Evolutionary conservation across 2,888 invertebrate genomes (phyloP).

Genomic region (Sphaeridia pumilis): DNA sequence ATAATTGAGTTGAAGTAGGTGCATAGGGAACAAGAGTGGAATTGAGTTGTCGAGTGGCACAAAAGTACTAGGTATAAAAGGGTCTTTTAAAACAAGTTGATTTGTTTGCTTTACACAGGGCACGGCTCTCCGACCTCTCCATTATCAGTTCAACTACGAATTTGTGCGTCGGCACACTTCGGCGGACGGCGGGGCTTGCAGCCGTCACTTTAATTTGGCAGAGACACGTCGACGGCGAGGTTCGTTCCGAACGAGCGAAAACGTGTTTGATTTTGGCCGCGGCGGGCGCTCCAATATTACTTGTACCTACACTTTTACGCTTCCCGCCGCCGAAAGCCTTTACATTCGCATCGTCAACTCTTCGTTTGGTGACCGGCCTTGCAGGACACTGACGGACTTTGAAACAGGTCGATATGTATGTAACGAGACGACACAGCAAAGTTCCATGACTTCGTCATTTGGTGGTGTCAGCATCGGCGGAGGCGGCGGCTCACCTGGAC

Average conservation of each 20-base stretch:
- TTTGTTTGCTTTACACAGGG: too few species aligned
- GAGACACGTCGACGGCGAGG: slow-evolving; percentile 39
- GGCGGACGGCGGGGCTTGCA: slow-evolving; percentile 58
- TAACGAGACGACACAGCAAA: slow-evolving; percentile 19
- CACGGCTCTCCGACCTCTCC: slow-evolving; percentile 67
- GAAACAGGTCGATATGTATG: slow-evolving; percentile 32
- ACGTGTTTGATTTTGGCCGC: slow-evolving; percentile 74
- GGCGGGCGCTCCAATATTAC: slow-evolving; percentile 69
- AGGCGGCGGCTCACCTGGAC: slow-evolving; percentile 9
- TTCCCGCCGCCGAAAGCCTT: slow-evolving; percentile 26
- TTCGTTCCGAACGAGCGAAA: slow-evolving; percentile 50
- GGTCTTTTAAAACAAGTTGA: too few species aligned
- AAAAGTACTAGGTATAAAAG: too few species aligned
- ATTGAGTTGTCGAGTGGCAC: too few species aligned
- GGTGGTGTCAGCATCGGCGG: slow-evolving; percentile 13
- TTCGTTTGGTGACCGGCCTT: slow-evolving; percentile 31
- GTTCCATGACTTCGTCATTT: slow-evolving; percentile 1
- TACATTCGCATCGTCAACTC: slow-evolving; percentile 23
- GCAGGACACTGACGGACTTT: slow-evolving; percentile 27
- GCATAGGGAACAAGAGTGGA: too few species aligned
- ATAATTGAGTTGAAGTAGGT: too few species aligned
- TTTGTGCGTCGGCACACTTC: slow-evolving; percentile 67
- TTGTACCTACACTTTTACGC: slow-evolving; percentile 27
- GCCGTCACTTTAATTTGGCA: slow-evolving; percentile 58
- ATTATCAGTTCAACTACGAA: slow-evolving; percentile 74